These are phyloP conservation scores for Lethrus apterus DNA, from an alignment of 1,140 invertebrate genomes.

Conservation along the genomic window DNA sequence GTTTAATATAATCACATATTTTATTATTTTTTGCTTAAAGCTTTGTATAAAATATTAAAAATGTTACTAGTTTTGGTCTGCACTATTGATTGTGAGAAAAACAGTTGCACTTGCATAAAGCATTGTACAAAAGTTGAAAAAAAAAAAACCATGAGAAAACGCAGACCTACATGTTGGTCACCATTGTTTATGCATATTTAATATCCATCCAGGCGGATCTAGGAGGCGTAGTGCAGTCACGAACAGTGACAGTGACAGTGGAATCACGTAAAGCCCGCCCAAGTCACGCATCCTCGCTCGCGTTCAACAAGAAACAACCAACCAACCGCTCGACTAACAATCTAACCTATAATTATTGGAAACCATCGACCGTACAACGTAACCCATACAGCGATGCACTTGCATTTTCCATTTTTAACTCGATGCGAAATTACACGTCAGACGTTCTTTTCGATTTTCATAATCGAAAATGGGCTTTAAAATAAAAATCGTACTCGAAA, in stretches of 20 bases:
- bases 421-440: slow-evolving; percentile 9
- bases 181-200: slow-evolving; percentile 21
- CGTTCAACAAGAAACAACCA: slow-evolving; percentile 28
- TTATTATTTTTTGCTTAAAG: no score
- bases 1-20: no score
- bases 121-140: no score
- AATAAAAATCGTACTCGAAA: no score
- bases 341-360: slow-evolving; percentile 31
- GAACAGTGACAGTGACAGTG: slow-evolving; percentile 28
- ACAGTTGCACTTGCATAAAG: no score
- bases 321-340: slow-evolving; percentile 25
- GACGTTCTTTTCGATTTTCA: no score
- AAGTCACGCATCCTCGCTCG: slow-evolving; percentile 30
- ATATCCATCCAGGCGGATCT: slow-evolving; percentile 23
- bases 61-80: no score
- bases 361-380: slow-evolving; percentile 22
- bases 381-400: slow-evolving; percentile 3
- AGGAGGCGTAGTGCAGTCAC: slow-evolving; percentile 26
- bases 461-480: no score
- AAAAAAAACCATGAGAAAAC: slow-evolving; percentile 2
- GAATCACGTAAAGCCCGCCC: slow-evolving; percentile 28
- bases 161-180: background rate
- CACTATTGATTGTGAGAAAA: no score
- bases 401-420: slow-evolving; percentile 10
- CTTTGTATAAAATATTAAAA: no score